phyloP scores from a whole-genome alignment of 2,113 vertebrate genomes.

The Marmota flaviventris region DNA sequence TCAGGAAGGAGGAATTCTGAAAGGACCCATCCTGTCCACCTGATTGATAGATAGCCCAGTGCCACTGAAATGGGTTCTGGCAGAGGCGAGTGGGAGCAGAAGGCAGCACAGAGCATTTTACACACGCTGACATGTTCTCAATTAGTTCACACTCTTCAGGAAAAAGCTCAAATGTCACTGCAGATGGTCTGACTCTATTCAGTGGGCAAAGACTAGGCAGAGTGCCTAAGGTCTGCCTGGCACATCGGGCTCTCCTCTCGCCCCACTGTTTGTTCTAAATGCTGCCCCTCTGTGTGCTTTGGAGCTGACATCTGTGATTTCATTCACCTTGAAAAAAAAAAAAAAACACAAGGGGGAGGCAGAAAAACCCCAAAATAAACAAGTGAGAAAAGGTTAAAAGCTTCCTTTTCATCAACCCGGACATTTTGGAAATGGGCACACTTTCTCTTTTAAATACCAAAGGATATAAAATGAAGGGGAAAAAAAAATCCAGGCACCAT shows the following conservation, averaged over 20 bases:
- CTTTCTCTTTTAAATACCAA: background rate
- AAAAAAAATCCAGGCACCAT: background rate
- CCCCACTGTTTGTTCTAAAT: background rate
- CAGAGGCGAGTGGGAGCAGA: constrained; percentile 46
- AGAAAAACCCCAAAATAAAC: background rate
- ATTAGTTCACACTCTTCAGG: constrained; percentile 66
- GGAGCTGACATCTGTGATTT: background rate
- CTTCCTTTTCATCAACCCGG: background rate
- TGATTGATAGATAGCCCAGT: background rate
- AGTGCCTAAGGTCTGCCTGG: background rate
- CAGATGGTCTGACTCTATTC: constrained; percentile 54
- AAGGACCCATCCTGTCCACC: background rate
- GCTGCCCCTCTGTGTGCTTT: background rate
- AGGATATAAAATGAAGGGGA: background rate
- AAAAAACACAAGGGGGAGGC: background rate
- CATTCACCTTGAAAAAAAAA: background rate
- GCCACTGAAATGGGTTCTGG: background rate
- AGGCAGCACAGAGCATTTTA: constrained; percentile 55
- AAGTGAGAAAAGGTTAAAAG: background rate
- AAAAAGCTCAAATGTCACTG: constrained; percentile 53
- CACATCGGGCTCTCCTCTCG: background rate
- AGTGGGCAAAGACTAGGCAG: constrained; percentile 56
- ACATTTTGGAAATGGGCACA: background rate
- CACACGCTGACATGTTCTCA: constrained; percentile 54
- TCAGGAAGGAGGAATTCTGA: background rate